phyloP scores from a whole-genome alignment of 2,888 invertebrate species.

The Seira musarum region DNA sequence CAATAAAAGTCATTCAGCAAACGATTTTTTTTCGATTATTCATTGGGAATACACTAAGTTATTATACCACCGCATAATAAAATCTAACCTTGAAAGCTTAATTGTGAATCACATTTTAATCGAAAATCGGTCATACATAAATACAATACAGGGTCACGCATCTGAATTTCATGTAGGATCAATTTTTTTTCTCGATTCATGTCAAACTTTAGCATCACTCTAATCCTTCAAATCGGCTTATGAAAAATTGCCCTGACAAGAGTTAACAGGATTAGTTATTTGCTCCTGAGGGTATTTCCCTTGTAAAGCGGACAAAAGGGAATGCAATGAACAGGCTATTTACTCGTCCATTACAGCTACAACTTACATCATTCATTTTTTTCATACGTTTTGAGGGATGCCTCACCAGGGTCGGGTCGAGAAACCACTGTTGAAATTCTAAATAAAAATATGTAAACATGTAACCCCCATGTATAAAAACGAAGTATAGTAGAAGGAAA shows the following conservation, averaged over 20 bases:
- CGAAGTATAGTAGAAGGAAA: no score
- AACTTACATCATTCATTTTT: no score
- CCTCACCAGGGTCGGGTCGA: not conserved
- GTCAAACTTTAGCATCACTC: not conserved
- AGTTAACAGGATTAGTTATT: constrained; percentile 52
- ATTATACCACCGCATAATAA: no score
- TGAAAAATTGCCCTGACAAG: constrained; percentile 21
- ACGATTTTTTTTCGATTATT: no score
- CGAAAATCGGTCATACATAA: not conserved
- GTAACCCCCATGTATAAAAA: no score
- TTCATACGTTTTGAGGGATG: no score
- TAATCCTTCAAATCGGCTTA: constrained; percentile 17
- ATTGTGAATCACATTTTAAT: no score
- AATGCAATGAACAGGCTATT: not conserved
- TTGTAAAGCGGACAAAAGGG: not conserved
- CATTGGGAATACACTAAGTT: no score
- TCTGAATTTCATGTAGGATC: not conserved
- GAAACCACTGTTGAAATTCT: not conserved
- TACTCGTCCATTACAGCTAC: no score
- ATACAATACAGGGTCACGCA: not conserved
- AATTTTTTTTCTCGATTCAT: not conserved
- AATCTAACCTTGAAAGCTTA: no score
- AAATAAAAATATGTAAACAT: no score
- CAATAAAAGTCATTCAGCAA: no score
- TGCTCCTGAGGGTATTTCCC: constrained; percentile 4